Evolutionary conservation across 1,140 invertebrate species (phyloP), one percentile per base, ranked within the genome.

Genomic region (Drosophila novamexicana): DNA sequence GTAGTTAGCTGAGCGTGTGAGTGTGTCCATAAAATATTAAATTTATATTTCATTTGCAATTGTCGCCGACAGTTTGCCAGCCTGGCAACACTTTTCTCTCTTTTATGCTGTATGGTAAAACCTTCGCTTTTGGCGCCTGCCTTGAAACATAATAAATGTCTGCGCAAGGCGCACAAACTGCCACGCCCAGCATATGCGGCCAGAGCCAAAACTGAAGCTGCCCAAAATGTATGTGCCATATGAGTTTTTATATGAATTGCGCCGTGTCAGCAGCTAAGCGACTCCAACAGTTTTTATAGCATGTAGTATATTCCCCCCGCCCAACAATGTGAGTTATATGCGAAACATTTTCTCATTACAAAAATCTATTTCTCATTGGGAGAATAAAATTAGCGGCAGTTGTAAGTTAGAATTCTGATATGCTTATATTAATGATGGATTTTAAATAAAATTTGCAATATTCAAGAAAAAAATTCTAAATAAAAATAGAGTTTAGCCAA

Each of bases 41-140:
- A 86, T 88, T 88, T 86, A 86, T 86, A 88, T 86, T 82, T 86
- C 83, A 88, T 88, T 82, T 86, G 83, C 82, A 86, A 86, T 86
- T 88, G 82, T 86, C 83, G 79, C 53, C 72, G 64, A 75, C 82
- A 82, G 75, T 86, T 75, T 62, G 54, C 54, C 39, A 66, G 69
- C 36, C 54, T 37, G 42, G 57, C 57, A 59, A 34, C 57, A 39
- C 63, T 74, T 54, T 52, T 64, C 56, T 62, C 52, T 49, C 61
- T 39, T 42, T 29, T 57, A 29, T 53, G 22, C 32, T 50, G 40
- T 75, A 71, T 71, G 53, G 76, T 63, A 67, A 75, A 61, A 12
- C 9, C 58, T 47, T 47, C 45, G 32, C 7, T 53, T 42, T 29
- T n/a, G 32, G 32, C 52, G n/a, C 63, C 32, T 47, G 64, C 72